A percentile compares a stretch with the other conserved stretches of the same genome.
phyloP scores from a whole-genome alignment of 2,797 vertebrate genomes.

The Heliangelus exortis region DNA sequence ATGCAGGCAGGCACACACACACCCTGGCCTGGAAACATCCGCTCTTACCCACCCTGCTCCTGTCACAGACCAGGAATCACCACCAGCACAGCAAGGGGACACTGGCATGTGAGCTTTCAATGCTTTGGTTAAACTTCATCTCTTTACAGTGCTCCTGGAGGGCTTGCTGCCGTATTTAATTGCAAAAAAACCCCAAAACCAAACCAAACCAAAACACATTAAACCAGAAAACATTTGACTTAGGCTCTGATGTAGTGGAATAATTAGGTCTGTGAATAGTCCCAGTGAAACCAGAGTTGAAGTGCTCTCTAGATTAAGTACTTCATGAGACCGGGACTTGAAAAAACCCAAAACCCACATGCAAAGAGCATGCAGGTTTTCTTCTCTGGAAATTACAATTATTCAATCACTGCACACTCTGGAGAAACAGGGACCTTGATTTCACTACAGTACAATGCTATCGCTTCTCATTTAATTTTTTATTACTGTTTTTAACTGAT shows the following conservation, averaged over 20 bases:
- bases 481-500: not conserved
- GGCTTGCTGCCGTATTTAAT: not conserved
- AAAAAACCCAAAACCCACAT: rapidly evolving
- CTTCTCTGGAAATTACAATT: not conserved
- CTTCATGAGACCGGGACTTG: not conserved
- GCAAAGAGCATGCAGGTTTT: not conserved
- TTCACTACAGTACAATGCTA: not conserved
- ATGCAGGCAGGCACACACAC: not conserved
- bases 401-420: not conserved
- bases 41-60: not conserved
- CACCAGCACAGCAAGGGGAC: not conserved
- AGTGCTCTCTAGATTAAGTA: not conserved
- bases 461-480: not conserved
- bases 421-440: not conserved
- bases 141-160: not conserved
- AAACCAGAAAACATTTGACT: not conserved
- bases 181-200: not conserved
- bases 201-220: too few relatives aligned
- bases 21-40: not conserved
- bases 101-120: not conserved
- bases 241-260: not conserved
- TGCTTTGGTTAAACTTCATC: not conserved
- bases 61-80: not conserved
- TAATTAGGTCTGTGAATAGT: slow-evolving; percentile 6
- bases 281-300: slow-evolving; percentile 1